Percentiles rank a stretch among this genome's conserved stretches.
phyloP scores from a whole-genome alignment of 2,797 vertebrate species.

The Monodelphis domestica region DNA sequence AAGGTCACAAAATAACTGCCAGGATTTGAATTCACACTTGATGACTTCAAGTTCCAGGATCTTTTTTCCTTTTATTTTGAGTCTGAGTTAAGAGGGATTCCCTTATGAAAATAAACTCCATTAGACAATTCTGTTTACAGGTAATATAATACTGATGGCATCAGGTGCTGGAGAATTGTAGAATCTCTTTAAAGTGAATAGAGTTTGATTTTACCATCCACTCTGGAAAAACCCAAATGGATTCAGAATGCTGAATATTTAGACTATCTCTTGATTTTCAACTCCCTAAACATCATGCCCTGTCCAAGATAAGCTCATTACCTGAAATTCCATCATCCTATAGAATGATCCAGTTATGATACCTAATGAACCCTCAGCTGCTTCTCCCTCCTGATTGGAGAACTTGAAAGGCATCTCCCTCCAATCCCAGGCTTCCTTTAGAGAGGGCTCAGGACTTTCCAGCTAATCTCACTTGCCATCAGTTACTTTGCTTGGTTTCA shows the following conservation, averaged over 20 bases:
- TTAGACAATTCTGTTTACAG: background rate
- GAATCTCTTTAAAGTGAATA: accelerated
- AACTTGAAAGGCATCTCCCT: no score
- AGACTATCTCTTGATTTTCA: background rate
- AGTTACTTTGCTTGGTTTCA: no score
- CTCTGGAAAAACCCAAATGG: background rate
- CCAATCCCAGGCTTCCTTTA: no score
- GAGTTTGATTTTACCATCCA: background rate
- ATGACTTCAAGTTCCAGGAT: background rate
- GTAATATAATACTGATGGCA: background rate
- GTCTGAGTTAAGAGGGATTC: background rate
- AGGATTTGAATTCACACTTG: background rate
- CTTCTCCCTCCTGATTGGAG: no score
- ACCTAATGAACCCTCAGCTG: background rate
- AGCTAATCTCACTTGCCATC: no score
- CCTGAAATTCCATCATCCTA: no score
- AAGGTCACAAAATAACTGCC: background rate
- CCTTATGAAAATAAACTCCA: background rate
- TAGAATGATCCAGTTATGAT: no score
- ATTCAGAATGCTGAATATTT: background rate
- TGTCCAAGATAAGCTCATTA: no score
- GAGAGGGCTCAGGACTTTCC: no score
- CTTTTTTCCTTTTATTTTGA: background rate
- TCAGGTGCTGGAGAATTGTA: background rate
- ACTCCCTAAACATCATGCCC: background rate